phyloP scores from a whole-genome alignment of 2,888 invertebrate genomes.

The Paralinhomoeus sp. region DNA sequence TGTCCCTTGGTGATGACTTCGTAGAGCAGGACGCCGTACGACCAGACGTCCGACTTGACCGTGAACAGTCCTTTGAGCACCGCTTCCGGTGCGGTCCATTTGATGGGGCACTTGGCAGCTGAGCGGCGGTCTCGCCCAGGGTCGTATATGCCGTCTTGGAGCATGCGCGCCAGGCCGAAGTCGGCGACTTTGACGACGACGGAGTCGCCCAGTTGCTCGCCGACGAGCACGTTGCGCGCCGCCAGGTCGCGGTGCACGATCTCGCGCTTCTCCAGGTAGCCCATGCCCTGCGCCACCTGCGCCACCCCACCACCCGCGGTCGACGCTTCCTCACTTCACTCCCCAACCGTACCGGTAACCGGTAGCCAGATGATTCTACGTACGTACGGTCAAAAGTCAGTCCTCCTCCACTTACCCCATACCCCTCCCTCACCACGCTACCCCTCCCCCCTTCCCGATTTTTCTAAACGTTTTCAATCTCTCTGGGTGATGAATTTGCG shows the following conservation, averaged over 20 bases:
- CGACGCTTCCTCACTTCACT: too few species aligned
- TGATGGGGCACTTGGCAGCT: slow-evolving; percentile 81
- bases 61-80: slow-evolving; percentile 67
- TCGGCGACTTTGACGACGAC: slow-evolving; percentile 45
- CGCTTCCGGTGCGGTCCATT: slow-evolving; percentile 97
- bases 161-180: slow-evolving; percentile 85
- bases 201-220: slow-evolving; percentile 37
- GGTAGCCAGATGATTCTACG: too few species aligned
- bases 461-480: too few species aligned
- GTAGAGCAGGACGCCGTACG: slow-evolving; percentile 32
- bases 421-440: too few species aligned
- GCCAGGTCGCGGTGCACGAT: slow-evolving; percentile 64
- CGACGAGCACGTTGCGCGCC: slow-evolving; percentile 32
- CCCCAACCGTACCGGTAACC: too few species aligned
- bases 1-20: slow-evolving; percentile 39
- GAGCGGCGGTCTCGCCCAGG: slow-evolving; percentile 8
- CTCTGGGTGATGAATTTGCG: too few species aligned
- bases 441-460: too few species aligned
- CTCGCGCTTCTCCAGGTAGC: slow-evolving; percentile 66
- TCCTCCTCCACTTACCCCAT: too few species aligned
- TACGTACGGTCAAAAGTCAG: too few species aligned
- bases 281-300: slow-evolving; percentile 32
- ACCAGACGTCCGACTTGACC: slow-evolving; percentile 98
- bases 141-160: slow-evolving; percentile 54
- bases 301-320: too few species aligned